phyloP scores from a whole-genome alignment of 2,113 vertebrate species.

The Bufo bufo region DNA sequence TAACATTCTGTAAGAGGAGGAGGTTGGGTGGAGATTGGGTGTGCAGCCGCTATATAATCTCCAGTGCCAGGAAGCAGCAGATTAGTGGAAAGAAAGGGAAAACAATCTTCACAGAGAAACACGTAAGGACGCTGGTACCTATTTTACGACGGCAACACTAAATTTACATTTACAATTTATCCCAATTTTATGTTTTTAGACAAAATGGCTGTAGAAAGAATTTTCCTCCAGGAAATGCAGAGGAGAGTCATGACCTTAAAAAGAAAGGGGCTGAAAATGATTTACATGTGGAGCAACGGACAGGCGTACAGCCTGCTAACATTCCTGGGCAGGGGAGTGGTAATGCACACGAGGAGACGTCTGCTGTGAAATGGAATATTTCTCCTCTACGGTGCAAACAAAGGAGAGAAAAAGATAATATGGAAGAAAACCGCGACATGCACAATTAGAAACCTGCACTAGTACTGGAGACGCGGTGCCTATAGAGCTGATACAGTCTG shows the following conservation, averaged over 20 bases:
- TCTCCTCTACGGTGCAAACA: not conserved
- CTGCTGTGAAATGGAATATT: not conserved
- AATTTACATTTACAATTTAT: not conserved
- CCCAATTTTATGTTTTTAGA: not conserved
- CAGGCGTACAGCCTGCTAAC: not conserved
- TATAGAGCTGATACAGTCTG: not conserved
- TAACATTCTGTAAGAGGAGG: not conserved
- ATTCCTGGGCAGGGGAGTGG: conserved; percentile 33
- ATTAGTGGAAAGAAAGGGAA: conserved; percentile 25
- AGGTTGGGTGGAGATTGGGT: not conserved
- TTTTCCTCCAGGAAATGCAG: not conserved
- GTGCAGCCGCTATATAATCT: conserved; percentile 16
- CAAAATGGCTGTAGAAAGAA: not conserved
- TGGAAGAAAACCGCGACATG: not conserved
- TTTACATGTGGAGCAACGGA: not conserved
- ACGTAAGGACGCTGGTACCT: not conserved
- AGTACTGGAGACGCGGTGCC: not conserved
- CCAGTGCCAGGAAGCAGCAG: conserved; percentile 10
- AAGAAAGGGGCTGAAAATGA: not conserved
- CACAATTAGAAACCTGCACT: too few species aligned
- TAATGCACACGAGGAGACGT: not conserved
- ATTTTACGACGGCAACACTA: not conserved
- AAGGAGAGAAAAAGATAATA: not conserved
- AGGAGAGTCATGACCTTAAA: not conserved
- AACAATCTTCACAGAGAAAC: not conserved